These are phyloP conservation scores for Myotis lucifugus DNA, from an alignment of 2,113 vertebrate species.

Conservation along the genomic window DNA sequence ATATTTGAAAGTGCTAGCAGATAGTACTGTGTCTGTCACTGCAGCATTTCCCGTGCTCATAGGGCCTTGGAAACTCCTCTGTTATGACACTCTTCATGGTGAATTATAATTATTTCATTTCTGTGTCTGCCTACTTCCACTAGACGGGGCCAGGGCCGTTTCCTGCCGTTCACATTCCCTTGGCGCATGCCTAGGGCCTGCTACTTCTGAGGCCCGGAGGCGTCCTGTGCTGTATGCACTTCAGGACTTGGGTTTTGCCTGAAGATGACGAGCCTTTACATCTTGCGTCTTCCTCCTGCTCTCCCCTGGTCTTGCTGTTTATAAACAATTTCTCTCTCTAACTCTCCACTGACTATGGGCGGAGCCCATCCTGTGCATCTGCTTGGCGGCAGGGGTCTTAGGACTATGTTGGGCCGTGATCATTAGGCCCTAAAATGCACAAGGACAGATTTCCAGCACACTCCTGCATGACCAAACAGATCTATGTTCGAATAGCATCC, in stretches of 20 bases:
- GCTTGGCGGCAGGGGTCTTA: not conserved
- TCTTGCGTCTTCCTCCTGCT: not conserved
- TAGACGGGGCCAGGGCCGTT: not conserved
- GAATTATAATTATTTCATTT: not conserved
- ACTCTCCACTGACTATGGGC: not conserved
- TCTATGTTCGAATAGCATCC: not conserved
- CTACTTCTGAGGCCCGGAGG: not conserved
- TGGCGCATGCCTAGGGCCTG: fast-evolving
- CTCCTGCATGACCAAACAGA: not conserved
- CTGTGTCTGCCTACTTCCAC: not conserved
- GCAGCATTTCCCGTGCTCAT: not conserved
- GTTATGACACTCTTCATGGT: not conserved
- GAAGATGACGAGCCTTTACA: not conserved
- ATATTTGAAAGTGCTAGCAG: not conserved
- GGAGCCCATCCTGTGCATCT: not conserved
- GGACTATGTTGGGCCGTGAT: not conserved
- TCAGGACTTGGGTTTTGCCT: not conserved
- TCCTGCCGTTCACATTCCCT: not conserved
- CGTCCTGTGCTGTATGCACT: not conserved
- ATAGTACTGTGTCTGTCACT: not conserved
- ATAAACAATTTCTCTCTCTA: not conserved
- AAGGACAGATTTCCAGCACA: not conserved
- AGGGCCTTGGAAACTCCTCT: not conserved
- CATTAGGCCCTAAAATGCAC: not conserved
- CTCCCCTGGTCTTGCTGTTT: no score